These are phyloP conservation scores for Spilogale gracilis DNA, from an alignment of 2,113 vertebrate genomes.

Conservation along the genomic window DNA sequence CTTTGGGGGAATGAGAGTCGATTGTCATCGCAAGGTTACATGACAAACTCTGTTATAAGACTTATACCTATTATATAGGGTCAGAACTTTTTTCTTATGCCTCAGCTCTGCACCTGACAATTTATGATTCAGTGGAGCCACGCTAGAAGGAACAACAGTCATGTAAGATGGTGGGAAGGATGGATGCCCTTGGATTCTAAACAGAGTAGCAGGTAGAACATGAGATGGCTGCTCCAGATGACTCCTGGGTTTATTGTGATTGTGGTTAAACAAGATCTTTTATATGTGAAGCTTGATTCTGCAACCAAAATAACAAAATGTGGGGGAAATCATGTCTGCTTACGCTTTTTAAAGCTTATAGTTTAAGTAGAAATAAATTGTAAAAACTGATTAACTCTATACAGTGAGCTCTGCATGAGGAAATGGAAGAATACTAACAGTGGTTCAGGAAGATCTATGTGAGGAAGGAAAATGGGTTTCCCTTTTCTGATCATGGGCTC, in stretches of 20 bases:
- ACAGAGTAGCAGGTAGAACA: constrained; percentile 25
- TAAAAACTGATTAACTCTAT: constrained; percentile 67
- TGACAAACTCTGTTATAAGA: constrained; percentile 83
- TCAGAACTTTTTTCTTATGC: constrained; percentile 62
- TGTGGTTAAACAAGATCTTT: constrained; percentile 48
- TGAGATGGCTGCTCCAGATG: constrained; percentile 86
- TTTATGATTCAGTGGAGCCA: constrained; percentile 71
- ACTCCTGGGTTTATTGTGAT: constrained; percentile 63
- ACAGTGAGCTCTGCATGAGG: constrained; percentile 78
- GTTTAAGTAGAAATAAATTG: constrained; percentile 63
- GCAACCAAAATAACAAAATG: constrained; percentile 61
- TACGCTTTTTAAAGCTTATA: constrained; percentile 70
- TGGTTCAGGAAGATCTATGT: not conserved
- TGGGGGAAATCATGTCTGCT: constrained; percentile 37
- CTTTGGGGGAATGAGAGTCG: constrained; percentile 67
- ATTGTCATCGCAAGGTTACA: constrained; percentile 76
- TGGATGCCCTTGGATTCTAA: constrained; percentile 47
- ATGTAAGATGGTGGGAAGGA: constrained; percentile 76
- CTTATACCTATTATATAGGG: constrained; percentile 87
- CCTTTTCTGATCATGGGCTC: constrained; percentile 80
- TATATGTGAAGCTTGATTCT: constrained; percentile 49
- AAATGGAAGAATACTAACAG: constrained; percentile 54
- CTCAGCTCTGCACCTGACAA: constrained; percentile 78
- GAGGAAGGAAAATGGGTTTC: constrained; percentile 22
- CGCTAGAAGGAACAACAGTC: constrained; percentile 68